Base-by-base conservation (phyloP, 30 jellyfish, hydroid and myxozoan genomes). In the Morbakka virulenta region DNA sequence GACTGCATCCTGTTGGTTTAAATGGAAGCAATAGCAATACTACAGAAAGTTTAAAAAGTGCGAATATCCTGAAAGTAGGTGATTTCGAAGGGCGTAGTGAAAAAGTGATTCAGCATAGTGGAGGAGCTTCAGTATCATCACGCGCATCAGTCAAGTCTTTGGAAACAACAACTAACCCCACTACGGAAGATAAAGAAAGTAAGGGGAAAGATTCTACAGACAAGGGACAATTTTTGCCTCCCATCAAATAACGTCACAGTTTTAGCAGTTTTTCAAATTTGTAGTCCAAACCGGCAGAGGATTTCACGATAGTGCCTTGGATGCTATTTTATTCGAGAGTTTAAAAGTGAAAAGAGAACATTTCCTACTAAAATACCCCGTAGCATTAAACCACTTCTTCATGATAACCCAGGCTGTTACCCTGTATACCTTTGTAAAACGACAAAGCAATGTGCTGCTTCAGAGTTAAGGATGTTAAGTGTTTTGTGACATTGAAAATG, bases 201-300 rank as follows among this genome's bases (percentile, higher is more conserved):
- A 41, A 41, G 17, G 57, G 57, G 17, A 41, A 41, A 41, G 57
- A 41, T 6, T 41, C 57, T 41, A 6, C 57, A 6, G 94, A 82
- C 31, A 75, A 53, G 66, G 61, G 50, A 30, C 86, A 82, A 80
- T 82, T 82, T 50, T 70, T 82, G n/a, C 94, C 94, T 9, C 94
- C 94, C 6, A 82, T 82, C 11, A 82, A 82, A 41, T 82, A 50
- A 34, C n/a, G n/a, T n/a, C n/a, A n/a, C n/a, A n/a, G n/a, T n/a
- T n/a, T n/a, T n/a, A n/a, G n/a, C n/a, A n/a, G n/a, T n/a, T n/a
- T n/a, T n/a, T n/a, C n/a, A n/a, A n/a, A n/a, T n/a, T n/a, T n/a
- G n/a, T n/a, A n/a, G n/a, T n/a, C n/a, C n/a, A n/a, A n/a, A n/a
- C n/a, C n/a, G n/a, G n/a, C n/a, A n/a, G n/a, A n/a, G n/a, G n/a